phyloP scores from a whole-genome alignment of 2,888 invertebrate genomes.

The Schizaphis graminum region DNA sequence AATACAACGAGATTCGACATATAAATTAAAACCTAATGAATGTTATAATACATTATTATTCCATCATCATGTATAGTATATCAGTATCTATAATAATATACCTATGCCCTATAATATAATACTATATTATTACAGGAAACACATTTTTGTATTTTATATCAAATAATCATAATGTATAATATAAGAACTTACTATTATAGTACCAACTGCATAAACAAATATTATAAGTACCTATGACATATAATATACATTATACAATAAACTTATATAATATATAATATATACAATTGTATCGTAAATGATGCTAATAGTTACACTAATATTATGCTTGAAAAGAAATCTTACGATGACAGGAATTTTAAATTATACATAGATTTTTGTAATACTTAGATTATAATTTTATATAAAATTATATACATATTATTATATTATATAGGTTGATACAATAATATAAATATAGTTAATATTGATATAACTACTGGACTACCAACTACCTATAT shows the following conservation, averaged over 20 bases:
- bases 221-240: background rate
- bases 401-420: background rate
- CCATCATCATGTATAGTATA: background rate
- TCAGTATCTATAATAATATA: background rate
- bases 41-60: background rate
- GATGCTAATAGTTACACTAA: background rate
- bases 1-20: background rate
- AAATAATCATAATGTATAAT: background rate
- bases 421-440: background rate
- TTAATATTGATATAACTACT: background rate
- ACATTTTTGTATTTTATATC: background rate
- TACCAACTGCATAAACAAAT: background rate
- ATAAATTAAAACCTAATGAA: background rate
- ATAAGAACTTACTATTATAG: background rate
- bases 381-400: conserved; percentile 18
- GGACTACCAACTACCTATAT: background rate
- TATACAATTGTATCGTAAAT: background rate
- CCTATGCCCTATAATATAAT: background rate
- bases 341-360: background rate
- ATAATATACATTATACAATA: background rate
- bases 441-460: background rate
- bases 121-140: background rate
- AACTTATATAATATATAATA: background rate
- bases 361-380: background rate
- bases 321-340: background rate